phyloP scores from a whole-genome alignment of 2,113 vertebrate genomes.

The Microcebus ravelobensis region DNA sequence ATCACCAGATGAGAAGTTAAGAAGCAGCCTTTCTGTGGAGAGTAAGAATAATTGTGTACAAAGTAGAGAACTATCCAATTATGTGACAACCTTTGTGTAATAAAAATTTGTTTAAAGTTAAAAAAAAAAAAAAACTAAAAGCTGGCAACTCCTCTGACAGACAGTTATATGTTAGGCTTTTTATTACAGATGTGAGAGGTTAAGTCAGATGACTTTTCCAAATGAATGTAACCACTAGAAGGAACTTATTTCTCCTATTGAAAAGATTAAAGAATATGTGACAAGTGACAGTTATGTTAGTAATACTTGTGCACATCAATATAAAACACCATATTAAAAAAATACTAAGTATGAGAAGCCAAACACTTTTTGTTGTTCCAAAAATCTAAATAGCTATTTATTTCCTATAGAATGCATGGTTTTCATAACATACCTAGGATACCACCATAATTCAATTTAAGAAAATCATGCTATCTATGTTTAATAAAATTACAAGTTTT shows the following conservation, averaged over 20 bases:
- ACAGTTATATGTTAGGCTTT: background rate
- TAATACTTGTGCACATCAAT: background rate
- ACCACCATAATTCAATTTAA: background rate
- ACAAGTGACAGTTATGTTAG: background rate
- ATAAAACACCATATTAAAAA: conserved; percentile 6
- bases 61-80: too few relatives aligned
- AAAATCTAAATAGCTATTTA: background rate
- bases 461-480: background rate
- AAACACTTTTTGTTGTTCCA: background rate
- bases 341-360: background rate
- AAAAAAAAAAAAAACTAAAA: conserved; percentile 8
- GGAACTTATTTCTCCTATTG: background rate
- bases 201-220: background rate
- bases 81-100: too few relatives aligned
- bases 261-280: background rate
- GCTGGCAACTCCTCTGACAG: background rate
- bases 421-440: background rate
- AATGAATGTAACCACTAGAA: conserved; percentile 27
- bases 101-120: too few relatives aligned
- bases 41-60: too few relatives aligned
- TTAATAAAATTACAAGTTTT: background rate
- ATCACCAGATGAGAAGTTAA: too few relatives aligned
- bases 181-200: background rate
- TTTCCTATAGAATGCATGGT: background rate
- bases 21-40: too few relatives aligned